Conservation (phyloP, 2,888 invertebrate genomes). For the Drosophila nigricruria region DNA sequence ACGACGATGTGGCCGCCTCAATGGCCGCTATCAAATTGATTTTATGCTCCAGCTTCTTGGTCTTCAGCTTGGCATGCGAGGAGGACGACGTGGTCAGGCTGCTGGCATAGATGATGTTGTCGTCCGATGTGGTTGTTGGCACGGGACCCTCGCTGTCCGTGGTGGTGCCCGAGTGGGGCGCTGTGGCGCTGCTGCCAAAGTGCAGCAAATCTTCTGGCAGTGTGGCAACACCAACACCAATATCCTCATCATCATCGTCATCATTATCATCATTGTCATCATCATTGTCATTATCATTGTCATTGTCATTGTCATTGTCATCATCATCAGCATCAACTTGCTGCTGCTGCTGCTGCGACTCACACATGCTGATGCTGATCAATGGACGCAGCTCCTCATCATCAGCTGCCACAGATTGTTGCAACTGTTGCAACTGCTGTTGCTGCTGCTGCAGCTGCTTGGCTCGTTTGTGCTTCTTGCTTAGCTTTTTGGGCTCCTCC, state of each 20-base stretch:
- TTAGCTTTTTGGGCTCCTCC: constrained; percentile 74
- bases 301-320: constrained; percentile 1
- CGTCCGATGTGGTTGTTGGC: constrained; percentile 82
- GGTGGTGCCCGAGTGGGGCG: constrained; percentile 58
- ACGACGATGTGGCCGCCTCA: constrained; percentile 82
- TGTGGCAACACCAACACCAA: constrained; percentile 19
- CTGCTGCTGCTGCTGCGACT: constrained; percentile 59
- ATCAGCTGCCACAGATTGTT: constrained; percentile 54
- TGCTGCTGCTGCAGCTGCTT: constrained; percentile 63
- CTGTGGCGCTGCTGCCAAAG: constrained; percentile 53
- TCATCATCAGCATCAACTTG: constrained; percentile 1
- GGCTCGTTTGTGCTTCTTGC: constrained; percentile 80
- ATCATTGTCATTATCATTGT: not conserved
- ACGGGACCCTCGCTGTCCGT: constrained; percentile 82
- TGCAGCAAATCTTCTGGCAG: constrained; percentile 59
- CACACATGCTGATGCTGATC: constrained; percentile 81
- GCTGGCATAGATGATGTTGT: constrained; percentile 57
- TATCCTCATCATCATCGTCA: not conserved
- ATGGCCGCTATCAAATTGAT: constrained; percentile 83
- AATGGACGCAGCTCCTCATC: constrained; percentile 85
- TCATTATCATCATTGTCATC: constrained; percentile 1
- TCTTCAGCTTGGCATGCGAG: constrained; percentile 72
- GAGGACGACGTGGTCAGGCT: constrained; percentile 41
- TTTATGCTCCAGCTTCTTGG: constrained; percentile 83
- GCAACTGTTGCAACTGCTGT: constrained; percentile 64